Conservation (phyloP, 2,888 invertebrate species). For the Cinara cedri region DNA sequence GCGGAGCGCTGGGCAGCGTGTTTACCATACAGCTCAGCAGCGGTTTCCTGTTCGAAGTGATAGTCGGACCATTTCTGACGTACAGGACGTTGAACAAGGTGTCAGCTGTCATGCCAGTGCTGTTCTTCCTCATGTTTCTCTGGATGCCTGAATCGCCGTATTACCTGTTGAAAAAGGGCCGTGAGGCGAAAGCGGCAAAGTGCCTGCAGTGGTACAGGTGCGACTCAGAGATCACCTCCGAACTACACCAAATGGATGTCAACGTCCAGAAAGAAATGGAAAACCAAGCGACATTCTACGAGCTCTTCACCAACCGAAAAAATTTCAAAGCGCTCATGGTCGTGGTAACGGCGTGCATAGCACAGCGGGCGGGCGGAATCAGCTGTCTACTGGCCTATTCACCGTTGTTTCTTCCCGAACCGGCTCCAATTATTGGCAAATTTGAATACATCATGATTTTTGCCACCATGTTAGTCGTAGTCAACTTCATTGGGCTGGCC, state of each 20-base stretch:
- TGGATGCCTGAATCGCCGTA: conserved; percentile 67
- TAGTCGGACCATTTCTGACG: conserved; percentile 59
- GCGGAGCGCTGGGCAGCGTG: conserved; percentile 60
- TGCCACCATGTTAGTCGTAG: conserved; percentile 51
- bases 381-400: conserved; percentile 59
- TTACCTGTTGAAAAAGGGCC: conserved; percentile 67
- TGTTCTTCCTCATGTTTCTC: conserved; percentile 65
- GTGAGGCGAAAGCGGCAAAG: conserved; percentile 62
- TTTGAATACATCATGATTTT: conserved; percentile 59
- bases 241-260: conserved; percentile 47
- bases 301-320: conserved; percentile 57
- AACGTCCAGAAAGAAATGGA: conserved; percentile 59
- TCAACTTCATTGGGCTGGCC: conserved; percentile 57
- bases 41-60: conserved; percentile 60
- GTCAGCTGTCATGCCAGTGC: conserved; percentile 64
- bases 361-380: conserved; percentile 59
- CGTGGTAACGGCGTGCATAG: conserved; percentile 58
- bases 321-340: conserved; percentile 59
- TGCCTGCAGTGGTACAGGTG: conserved; percentile 37
- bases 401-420: conserved; percentile 58
- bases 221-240: neutral
- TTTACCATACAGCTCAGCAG: conserved; percentile 60
- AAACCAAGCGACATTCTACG: conserved; percentile 57
- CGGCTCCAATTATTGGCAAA: conserved; percentile 28
- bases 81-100: conserved; percentile 61